Evolutionary conservation across 2,113 vertebrate species (phyloP).

Genomic region (Arizona elegans): DNA sequence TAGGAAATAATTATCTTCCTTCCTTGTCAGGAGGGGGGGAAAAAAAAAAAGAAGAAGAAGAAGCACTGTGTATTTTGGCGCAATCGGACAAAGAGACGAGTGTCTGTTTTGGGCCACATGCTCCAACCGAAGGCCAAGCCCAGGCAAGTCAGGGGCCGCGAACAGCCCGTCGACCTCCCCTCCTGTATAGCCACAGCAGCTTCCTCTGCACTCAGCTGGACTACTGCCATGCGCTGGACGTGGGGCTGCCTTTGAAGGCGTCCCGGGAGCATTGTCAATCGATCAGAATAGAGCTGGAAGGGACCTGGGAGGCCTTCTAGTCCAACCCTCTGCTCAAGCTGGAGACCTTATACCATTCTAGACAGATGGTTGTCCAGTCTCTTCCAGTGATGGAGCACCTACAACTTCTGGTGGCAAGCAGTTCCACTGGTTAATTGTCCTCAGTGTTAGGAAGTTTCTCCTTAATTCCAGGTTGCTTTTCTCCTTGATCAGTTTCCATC

Average conservation of each 20-base stretch:
- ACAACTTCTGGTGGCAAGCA: too few relatives aligned
- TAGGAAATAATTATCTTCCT: neutral
- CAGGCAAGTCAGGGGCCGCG: neutral
- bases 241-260: neutral
- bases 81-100: neutral
- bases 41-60: neutral
- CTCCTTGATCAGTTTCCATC: too few relatives aligned
- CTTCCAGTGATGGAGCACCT: too few relatives aligned
- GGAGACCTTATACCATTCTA: neutral
- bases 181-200: neutral
- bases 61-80: neutral
- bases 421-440: too few relatives aligned
- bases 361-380: too few relatives aligned
- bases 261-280: neutral
- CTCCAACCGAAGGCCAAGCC: too few relatives aligned
- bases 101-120: neutral
- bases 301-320: neutral
- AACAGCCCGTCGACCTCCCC: neutral
- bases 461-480: too few relatives aligned
- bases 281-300: neutral
- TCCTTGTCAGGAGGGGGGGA: neutral
- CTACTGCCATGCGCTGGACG: neutral
- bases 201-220: neutral
- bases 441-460: too few relatives aligned
- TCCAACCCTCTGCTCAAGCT: neutral